These are phyloP conservation scores for Sinocyclocheilus rhinocerous DNA, from an alignment of 2,113 vertebrate species.

Conservation along the genomic window DNA sequence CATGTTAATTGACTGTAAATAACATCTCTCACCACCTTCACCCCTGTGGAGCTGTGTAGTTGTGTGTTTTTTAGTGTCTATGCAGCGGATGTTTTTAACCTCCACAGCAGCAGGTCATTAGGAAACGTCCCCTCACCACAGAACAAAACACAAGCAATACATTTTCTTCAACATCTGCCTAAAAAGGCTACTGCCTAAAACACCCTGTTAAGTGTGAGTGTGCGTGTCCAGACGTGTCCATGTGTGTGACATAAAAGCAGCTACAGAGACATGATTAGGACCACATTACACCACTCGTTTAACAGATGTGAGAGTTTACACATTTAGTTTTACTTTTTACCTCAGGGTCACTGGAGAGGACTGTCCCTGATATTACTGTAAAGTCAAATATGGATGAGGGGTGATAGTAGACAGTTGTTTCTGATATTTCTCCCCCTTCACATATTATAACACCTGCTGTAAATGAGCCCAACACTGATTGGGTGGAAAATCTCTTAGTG, in stretches of 20 bases:
- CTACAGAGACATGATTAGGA: slow-evolving; percentile 3
- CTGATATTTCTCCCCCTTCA: background rate
- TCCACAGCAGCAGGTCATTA: background rate
- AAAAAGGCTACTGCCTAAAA: background rate
- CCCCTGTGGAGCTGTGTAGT: background rate
- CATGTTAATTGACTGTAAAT: background rate
- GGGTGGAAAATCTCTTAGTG: background rate
- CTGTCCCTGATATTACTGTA: background rate
- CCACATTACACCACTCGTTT: background rate
- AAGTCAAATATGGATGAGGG: background rate
- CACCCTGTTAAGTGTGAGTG: slow-evolving; percentile 2
- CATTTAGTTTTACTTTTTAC: background rate
- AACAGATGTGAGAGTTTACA: background rate
- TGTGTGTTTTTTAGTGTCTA: background rate
- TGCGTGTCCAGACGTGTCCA: slow-evolving; percentile 17
- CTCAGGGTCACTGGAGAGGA: background rate
- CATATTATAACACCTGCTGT: background rate
- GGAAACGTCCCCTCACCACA: background rate
- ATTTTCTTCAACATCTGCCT: background rate
- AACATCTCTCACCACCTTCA: background rate
- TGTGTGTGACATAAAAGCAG: slow-evolving; percentile 6
- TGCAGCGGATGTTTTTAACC: background rate
- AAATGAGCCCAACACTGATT: background rate
- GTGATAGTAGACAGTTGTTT: background rate
- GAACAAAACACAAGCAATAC: background rate